Evolutionary conservation across 2,888 invertebrate species (phyloP), one percentile per base, ranked within the genome.

Genomic region (Proisotoma minuta): DNA sequence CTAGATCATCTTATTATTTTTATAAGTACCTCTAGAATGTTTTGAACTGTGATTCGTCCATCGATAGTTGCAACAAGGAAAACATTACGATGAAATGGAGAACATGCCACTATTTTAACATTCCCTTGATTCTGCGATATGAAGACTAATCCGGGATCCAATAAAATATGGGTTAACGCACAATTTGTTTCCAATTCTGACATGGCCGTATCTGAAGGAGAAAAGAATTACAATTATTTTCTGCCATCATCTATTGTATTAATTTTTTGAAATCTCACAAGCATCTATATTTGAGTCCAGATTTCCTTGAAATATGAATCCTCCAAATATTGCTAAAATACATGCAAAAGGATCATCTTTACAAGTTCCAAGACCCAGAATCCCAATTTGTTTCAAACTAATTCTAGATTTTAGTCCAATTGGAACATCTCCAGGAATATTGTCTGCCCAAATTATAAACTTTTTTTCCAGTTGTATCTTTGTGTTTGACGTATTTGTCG

Each of bases 321-420:
- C 68, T 3, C 73, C 73, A 61, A 65, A 67, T 28, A 69, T 70
- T 3, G 65, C 47, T 43, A 66, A 69, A 8, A 72, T 62, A 53
- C 70, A 66, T 8, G 70, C 63, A 22, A 68, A 66, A 0, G 69
- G 65, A 51, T 73, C 73, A 49, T 70, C 70, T 28, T 63, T 70
- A 54, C 70, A 70, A 3, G 59, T 59, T 18, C 66, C 63, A 10
- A 70, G 53, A 2, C 61, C 57, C 3, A 63, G 60, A 18, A 73
- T 57, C 12, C 70, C 71, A 5, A 73, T 56, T 59, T 73, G 70
- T 48, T 69, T 70, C 68, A 73, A 66, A 2, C 67, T 68, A 40
- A 57, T 50, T 10, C 63, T 59, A 24, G 54, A 62, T 34, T 66
- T 23, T 62, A 69, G 66, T 1, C 70, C 69, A 8, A 71, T 63